Base-by-base conservation (phyloP, 1,140 invertebrate genomes). In the Euura saliciscinereae region DNA sequence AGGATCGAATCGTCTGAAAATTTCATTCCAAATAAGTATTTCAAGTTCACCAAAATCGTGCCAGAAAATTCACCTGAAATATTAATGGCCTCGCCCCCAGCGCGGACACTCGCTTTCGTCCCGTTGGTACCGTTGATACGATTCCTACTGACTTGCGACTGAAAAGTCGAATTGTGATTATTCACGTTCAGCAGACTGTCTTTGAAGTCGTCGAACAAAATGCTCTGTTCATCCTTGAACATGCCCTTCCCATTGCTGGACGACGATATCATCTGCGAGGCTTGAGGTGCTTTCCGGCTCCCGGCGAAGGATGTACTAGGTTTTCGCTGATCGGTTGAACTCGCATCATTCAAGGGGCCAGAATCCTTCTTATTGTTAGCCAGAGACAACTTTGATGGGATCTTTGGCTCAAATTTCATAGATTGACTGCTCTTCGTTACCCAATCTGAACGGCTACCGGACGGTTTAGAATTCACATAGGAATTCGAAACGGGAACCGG, bases 151-250 rank as follows among this genome's bases (percentile, higher is more conserved):
- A 59, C n/a, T 59, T 59, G 51, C 51, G 68, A 44, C 2, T 70
- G 73, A 69, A 84, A 83, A 28, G 83, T 84, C n/a, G 83, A 84
- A 68, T 83, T 84, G 13, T 76, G 69, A 68, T 72, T 68, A 72
- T 73, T 51, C 42, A 51, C 72, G 11, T 72, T 45, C 6, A 81
- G 69, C 65, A 80, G 75, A 67, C 74, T 81, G 4, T 76, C 46
- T 68, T 69, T 71, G 42, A 82, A 82, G 2, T 81, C 71, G 3
- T 75, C 75, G 46, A 80, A 78, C 65, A 72, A 43, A 42, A 59
- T 71, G 3, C 74, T 42, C 44, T 45, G 59, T 13, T 65, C 69
- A 64, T 44, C 46, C 45, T 46, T 68, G 43, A 28, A 67, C 6
- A 68, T 71, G 43, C 65, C 3, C 6, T 65, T 45, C 65, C 45